Base-by-base conservation (phyloP, 1,140 invertebrate genomes). In the Trichoplusia ni region DNA sequence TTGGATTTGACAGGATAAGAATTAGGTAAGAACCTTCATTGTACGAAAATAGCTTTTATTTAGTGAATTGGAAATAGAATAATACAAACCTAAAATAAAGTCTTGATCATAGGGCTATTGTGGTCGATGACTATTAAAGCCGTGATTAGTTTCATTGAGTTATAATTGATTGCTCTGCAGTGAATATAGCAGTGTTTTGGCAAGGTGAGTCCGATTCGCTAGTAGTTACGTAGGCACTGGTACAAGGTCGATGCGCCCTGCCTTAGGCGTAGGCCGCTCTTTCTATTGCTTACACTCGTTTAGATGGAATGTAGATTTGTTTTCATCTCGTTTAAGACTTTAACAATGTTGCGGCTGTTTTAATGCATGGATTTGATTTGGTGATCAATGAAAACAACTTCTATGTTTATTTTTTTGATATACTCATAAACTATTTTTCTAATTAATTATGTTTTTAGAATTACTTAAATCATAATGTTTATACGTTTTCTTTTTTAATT, bases 301-400 rank as follows among this genome's bases (percentile, higher is more conserved):
- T 9, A 62, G 46, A 40, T 56, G 33, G 29, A 60, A 47, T 47
- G 29, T 31, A 60, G 19, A 35, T 58, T 58, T 19, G 21, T 58
- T 44, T 58, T 38, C 65, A 70, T 66, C 66, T 63, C 53, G 67
- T 59, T 53, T 73, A 65, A 23, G 54, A 42, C 49, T 66, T 75
- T 25, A 19, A 11, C 7, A 7, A 49, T 25, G 16, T 23, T 44
- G 46, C 21, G 23, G 29, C 29, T 14, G 46, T 31, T 49, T 49
- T 31, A 49, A 29, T 31, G 27, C 25, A 23, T 16, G 19, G 40
- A 42, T n/a, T 49, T 40, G 29, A 29, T 9, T 31, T 49, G 21
- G 7, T 13, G 25, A 7, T 27, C 27, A 1, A 49, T 7, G 29
- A 47, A 46, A 49, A 49, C 46, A 49, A 25, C 13, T 16, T 49